Conservation (phyloP, 2,888 invertebrate genomes). For the Macrosiphum euphorbiae region DNA sequence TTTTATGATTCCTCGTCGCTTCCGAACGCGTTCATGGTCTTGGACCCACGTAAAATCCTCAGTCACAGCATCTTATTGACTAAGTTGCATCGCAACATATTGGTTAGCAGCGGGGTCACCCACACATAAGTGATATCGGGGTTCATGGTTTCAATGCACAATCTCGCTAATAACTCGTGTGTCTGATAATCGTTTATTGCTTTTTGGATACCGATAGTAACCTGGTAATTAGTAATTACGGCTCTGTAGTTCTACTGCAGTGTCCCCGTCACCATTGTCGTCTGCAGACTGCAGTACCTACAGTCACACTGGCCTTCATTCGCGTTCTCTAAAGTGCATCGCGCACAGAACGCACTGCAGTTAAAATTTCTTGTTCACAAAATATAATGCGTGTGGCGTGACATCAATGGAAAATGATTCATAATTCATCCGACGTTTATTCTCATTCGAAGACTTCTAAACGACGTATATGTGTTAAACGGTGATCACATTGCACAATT, state of each 20-base stretch:
- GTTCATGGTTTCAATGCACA: background rate
- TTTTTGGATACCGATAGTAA: background rate
- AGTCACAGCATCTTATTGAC: background rate
- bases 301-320: background rate
- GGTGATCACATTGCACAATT: background rate
- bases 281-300: background rate
- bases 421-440: background rate
- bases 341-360: background rate
- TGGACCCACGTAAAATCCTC: background rate
- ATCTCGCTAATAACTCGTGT: background rate
- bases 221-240: background rate
- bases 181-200: background rate
- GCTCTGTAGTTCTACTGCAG: background rate
- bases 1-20: background rate
- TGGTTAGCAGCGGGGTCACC: background rate
- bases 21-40: background rate
- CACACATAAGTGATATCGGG: background rate
- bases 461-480: background rate
- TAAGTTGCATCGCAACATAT: background rate
- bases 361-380: conserved; percentile 5
- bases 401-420: background rate
- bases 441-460: background rate
- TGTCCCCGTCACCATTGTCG: background rate
- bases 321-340: background rate
- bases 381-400: background rate